A percentile compares a stretch with the other conserved stretches of the same genome.
Conservation (phyloP, 23 tunicate genomes). For the Halocynthia roretzi region DNA sequence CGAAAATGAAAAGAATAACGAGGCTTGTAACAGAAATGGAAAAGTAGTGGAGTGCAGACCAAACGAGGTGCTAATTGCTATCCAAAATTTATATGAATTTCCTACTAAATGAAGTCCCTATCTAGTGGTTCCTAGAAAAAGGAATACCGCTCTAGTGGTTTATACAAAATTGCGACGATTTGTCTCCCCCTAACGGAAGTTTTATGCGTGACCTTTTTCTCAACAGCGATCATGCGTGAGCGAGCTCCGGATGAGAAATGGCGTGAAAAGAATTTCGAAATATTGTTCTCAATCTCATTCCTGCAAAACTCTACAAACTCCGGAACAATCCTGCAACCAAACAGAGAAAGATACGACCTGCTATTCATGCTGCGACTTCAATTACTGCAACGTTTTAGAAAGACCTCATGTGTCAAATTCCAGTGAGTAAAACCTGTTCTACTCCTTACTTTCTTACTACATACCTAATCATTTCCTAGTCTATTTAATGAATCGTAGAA, state of each 20-base stretch:
- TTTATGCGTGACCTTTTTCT: neutral
- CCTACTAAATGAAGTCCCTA: neutral
- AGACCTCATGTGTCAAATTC: slow-evolving; percentile 9
- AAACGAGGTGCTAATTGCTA: slow-evolving; percentile 15
- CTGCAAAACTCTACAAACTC: slow-evolving; percentile 12
- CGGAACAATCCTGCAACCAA: neutral
- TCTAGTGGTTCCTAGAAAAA: neutral
- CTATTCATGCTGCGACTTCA: slow-evolving; percentile 28
- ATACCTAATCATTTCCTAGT: neutral
- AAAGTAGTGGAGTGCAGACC: slow-evolving; percentile 26
- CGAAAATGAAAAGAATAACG: slow-evolving; percentile 22
- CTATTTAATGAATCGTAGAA: neutral
- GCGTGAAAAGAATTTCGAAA: slow-evolving; percentile 18
- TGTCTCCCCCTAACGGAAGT: neutral
- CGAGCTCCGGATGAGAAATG: slow-evolving; percentile 18
- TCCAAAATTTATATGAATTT: too few species aligned
- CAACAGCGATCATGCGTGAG: slow-evolving; percentile 33
- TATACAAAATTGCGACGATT: too few species aligned
- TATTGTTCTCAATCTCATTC: slow-evolving; percentile 16
- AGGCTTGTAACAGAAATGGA: slow-evolving; percentile 27
- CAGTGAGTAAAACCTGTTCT: slow-evolving; percentile 3
- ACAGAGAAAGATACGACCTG: neutral
- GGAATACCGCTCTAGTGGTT: too few species aligned
- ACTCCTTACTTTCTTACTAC: neutral
- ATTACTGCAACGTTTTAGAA: slow-evolving; percentile 36